phyloP scores from a whole-genome alignment of 1,140 invertebrate genomes.

The Drosophila ogumai region DNA sequence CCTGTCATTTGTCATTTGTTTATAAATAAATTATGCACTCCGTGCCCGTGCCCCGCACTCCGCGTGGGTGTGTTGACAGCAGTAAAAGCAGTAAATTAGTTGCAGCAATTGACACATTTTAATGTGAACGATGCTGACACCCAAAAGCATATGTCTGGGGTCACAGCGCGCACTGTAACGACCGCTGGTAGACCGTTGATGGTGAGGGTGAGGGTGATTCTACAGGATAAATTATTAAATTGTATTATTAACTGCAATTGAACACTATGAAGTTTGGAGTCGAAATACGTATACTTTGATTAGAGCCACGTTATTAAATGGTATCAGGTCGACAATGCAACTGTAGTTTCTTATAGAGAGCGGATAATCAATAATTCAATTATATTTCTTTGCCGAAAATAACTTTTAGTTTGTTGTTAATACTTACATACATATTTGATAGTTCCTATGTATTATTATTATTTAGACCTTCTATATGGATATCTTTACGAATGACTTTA shows the following conservation, averaged over 20 bases:
- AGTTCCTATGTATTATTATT: background rate
- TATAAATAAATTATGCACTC: conserved; percentile 70
- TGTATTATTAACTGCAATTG: background rate
- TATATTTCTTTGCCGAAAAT: background rate
- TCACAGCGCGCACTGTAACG: conserved; percentile 32
- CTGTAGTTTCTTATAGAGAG: background rate
- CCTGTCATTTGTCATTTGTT: conserved; percentile 79
- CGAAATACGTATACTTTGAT: background rate
- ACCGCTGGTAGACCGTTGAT: background rate
- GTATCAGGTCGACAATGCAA: background rate
- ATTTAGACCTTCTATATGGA: background rate
- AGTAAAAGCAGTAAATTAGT: conserved; percentile 76
- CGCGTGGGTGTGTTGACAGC: conserved; percentile 62
- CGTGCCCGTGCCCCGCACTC: conserved; percentile 9
- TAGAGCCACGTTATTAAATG: background rate
- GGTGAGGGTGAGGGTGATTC: background rate
- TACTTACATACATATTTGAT: background rate
- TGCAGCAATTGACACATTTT: conserved; percentile 79
- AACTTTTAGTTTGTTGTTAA: background rate
- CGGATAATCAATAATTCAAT: too few species aligned
- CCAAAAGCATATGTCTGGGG: conserved; percentile 46
- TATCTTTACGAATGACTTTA: background rate
- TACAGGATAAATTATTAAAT: background rate
- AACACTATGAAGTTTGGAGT: background rate
- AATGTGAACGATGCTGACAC: conserved; percentile 68